Base-by-base conservation (phyloP, 2,888 invertebrate genomes). In the Xylota segnis region DNA sequence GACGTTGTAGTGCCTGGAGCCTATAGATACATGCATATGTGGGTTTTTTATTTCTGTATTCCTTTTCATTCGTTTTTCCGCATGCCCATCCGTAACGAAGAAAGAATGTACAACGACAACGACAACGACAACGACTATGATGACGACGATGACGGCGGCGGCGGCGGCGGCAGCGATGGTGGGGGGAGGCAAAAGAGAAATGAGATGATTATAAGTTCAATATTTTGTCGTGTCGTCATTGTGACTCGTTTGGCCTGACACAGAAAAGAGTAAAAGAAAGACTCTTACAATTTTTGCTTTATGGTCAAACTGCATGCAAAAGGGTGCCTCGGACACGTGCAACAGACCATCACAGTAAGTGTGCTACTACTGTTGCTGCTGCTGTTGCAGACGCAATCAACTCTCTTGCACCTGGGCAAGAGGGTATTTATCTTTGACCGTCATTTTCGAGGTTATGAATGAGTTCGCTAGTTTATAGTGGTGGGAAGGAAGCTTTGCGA, bases 71-170 rank as follows among this genome's bases (percentile, higher is more conserved):
- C 32, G 56, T 77, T 82, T 86, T 82, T 68, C 82, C 76, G 79
- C 75, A 84, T 84, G 75, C 79, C 75, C 84, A 81, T 84, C 81
- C 84, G 75, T 84, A 84, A 81, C 75, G 75, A 84, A 76, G 84
- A 84, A 84, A 79, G 84, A 84, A 84, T 84, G 75, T 79, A 63
- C 47, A 43, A 68, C 68, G 40, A 52, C 29, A 12, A 40, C 47
- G 63, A 63, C 18, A 65, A 50, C 7, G 23, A 37, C 14, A 43
- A 29, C 34, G 61, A 0, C n/a, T n/a, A n/a, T n/a, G 70, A 50
- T 10, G 23, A 37, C 14, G 52, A 29, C 34, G 61, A 0, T 56
- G 16, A 6, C 7, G 16, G 9, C 7, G 10, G 18, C n/a, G n/a
- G n/a, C n/a, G n/a, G n/a, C n/a, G n/a, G n/a, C n/a, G 16, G 4